phyloP scores from a whole-genome alignment of 64 coral and sea anemone species.

The Dendrophyllia cribrosa region DNA sequence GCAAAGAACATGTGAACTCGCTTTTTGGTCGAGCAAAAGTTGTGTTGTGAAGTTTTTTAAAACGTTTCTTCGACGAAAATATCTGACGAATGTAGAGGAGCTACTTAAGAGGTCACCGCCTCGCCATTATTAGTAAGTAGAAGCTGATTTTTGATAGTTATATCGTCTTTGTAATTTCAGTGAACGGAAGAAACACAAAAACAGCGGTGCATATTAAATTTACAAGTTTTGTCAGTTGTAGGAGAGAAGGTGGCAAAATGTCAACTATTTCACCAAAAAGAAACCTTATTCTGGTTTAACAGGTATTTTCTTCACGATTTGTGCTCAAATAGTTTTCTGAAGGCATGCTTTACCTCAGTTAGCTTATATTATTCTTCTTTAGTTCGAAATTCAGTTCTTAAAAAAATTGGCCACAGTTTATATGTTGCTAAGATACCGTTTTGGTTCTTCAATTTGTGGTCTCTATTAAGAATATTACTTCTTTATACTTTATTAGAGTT shows the following conservation, averaged over 20 bases:
- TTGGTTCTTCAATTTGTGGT: conserved; percentile 36
- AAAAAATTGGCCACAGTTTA: background rate
- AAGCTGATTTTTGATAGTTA: background rate
- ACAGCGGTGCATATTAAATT: too few relatives aligned
- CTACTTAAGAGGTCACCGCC: background rate
- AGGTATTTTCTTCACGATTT: too few relatives aligned
- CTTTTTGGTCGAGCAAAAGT: background rate
- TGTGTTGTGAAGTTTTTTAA: too few relatives aligned
- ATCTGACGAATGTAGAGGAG: background rate
- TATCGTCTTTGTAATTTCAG: background rate
- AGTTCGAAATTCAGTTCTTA: too few relatives aligned
- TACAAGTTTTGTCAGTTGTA: too few relatives aligned
- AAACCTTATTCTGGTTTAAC: too few relatives aligned
- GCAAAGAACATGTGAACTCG: background rate
- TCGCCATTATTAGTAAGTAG: conserved; percentile 27
- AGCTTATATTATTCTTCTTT: too few relatives aligned
- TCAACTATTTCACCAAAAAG: too few relatives aligned
- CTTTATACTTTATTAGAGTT: background rate
- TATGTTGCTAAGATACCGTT: conserved; percentile 41
- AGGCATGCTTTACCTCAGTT: too few relatives aligned
- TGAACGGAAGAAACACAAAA: background rate
- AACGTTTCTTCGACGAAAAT: background rate
- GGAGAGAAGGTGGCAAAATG: too few relatives aligned
- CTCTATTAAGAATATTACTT: conserved; percentile 43
- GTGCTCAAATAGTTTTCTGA: too few relatives aligned